Base-by-base conservation (phyloP, 2,888 invertebrate genomes). In the Frankliniella fusca region DNA sequence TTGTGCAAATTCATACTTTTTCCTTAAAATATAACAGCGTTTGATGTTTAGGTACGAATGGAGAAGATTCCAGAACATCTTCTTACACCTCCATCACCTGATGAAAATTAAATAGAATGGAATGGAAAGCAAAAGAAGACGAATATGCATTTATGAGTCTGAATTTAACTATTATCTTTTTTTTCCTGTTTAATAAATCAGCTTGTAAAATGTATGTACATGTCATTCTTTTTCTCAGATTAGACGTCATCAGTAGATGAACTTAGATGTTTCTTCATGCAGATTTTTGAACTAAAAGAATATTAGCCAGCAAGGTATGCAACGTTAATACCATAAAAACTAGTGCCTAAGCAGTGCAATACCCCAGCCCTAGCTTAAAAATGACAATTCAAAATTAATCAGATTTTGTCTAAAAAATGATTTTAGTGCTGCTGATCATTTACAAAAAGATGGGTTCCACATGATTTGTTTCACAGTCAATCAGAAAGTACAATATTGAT, bases 51-150 rank as follows among this genome's bases (percentile, higher is more conserved):
- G 84, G 83, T 83, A 18, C 92, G 92, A 87, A 89, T 92, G 82
- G 90, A 90, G 84, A 88, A 88, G 83, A 82, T 91, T 48, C 91
- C 91, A 0, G 91, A 91, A 23, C 90, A 92, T 86, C 87, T 92
- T 82, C 88, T 87, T 48, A 88, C 90, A 83, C 90, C 90, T 23
- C 89, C 86, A 80, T 85, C 87, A 83, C 61, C 20, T 49, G 49
- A 50, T 83, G 70, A 81, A 82, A 80, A 18, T 27, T 82, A 83
- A 48, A 82, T 83, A 12, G 18, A 20, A n/a, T 61, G 61, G 0
- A 18, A 61, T 20, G 61, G 61, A 61, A 61, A n/a, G n/a, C 11
- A 12, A 15, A 61, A 61, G 61, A 61, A 61, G n/a, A 20, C 15
- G 18, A 61, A 18, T 61, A 61, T 7, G 61, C 61, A 61, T 61